These are phyloP conservation scores for Laupala kohalensis DNA, from an alignment of 1,140 invertebrate species.

Conservation along the genomic window DNA sequence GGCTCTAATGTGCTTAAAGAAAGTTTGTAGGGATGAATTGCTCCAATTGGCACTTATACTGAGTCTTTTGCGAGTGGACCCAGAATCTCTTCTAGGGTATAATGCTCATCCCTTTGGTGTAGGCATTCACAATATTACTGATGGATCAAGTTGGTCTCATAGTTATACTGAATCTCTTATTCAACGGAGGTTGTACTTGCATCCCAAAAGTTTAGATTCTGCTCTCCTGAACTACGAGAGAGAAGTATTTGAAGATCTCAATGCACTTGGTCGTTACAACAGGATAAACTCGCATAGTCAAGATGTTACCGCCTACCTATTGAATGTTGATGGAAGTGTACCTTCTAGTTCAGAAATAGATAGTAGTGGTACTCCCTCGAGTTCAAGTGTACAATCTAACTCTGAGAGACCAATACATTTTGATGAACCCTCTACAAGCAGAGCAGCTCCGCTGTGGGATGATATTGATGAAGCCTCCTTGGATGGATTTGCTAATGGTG, in stretches of 20 bases:
- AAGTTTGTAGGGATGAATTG: conserved; percentile 61
- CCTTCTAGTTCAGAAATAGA: conserved; percentile 2
- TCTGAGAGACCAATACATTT: neutral
- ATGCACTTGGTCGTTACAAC: conserved; percentile 46
- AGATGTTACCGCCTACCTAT: conserved; percentile 41
- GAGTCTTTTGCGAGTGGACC: conserved; percentile 59
- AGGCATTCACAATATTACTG: conserved; percentile 16
- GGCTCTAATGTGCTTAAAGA: conserved; percentile 56
- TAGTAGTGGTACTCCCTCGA: neutral
- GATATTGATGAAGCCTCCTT: neutral
- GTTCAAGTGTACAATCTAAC: neutral
- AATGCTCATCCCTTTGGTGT: conserved; percentile 38
- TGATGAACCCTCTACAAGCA: neutral
- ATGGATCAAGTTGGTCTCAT: conserved; percentile 23
- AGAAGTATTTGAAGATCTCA: conserved; percentile 62
- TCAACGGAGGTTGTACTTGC: conserved; percentile 42
- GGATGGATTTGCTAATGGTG: neutral
- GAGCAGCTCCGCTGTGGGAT: neutral
- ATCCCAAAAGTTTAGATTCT: conserved; percentile 62
- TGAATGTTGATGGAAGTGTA: conserved; percentile 32
- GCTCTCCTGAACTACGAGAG: conserved; percentile 54
- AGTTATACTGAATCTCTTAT: conserved; percentile 34
- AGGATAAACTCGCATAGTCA: conserved; percentile 28
- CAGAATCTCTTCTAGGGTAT: conserved; percentile 48
- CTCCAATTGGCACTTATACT: conserved; percentile 63